Base-by-base conservation (phyloP, 2,113 vertebrate species). In the Cinclus mexicanus region DNA sequence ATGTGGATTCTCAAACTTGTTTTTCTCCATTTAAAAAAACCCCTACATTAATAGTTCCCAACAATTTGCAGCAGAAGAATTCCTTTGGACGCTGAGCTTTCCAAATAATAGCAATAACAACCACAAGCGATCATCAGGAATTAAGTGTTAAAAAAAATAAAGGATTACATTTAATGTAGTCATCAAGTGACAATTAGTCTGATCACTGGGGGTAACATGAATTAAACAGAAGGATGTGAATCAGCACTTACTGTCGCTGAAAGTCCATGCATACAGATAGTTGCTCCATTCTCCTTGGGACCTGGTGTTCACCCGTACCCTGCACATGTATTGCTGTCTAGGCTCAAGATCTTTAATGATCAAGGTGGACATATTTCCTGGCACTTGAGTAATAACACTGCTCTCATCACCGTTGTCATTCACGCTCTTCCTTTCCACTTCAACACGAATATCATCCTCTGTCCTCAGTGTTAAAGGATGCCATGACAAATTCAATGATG, bases 401-500 rank as follows among this genome's bases (percentile, higher is more conserved):
- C 89, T 88, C 49, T 96, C 46, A 0, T 89, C 95, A 39, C 90
- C 88, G 21, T 95, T 96, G 71, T 96, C 91, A 42, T 95, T 97
- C 50, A 91, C 91, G 9, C 95, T 97, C 24, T 97, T 96, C 89
- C 98, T 98, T 94, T 98, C 98, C 41, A 98, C 97, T 96, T 98
- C 97, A 64, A 98, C 98, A 41, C 81, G 96, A 94, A 98, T 97
- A 29, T 98, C 97, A 82, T 98, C 98, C 65, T 98, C 98, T 31
- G 97, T 90, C 80, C 67, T 95, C 65, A 96, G 90, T 53, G 89
- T 96, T 92, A 98, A 97, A 69, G 97, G 96, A 69, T 98, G 97
- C 99, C 99, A 99, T 37, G 98, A 98, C 93, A 99, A 97, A 80
- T 94, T 97, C 74, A 99, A 96, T 17, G 98, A 96, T 52, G 98